phyloP scores from a whole-genome alignment of 2,888 invertebrate species.

The Agrilus mali region DNA sequence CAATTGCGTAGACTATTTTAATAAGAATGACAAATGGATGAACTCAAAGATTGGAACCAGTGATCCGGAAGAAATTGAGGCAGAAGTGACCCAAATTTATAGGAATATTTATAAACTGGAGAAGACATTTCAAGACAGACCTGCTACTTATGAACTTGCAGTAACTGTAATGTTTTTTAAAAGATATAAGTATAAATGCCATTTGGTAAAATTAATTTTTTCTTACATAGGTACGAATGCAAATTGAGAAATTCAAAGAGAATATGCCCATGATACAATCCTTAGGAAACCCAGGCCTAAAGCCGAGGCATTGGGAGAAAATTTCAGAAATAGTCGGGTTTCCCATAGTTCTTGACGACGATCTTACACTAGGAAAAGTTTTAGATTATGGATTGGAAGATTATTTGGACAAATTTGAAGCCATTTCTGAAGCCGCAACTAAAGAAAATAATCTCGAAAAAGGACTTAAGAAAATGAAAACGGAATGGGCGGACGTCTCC shows the following conservation, averaged over 20 bases:
- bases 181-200: neutral
- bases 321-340: conserved; percentile 92
- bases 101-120: conserved; percentile 79
- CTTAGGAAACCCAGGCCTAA: conserved; percentile 89
- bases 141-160: conserved; percentile 62
- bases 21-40: conserved; percentile 78
- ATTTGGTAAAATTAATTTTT: neutral
- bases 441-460: conserved; percentile 91
- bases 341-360: conserved; percentile 74
- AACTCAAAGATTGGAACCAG: conserved; percentile 65
- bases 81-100: conserved; percentile 55
- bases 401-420: conserved; percentile 79
- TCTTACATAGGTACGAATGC: conserved; percentile 36
- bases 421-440: conserved; percentile 87
- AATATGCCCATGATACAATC: conserved; percentile 86
- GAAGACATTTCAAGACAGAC: conserved; percentile 67
- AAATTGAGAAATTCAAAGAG: conserved; percentile 79
- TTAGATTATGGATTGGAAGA: conserved; percentile 83
- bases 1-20: conserved; percentile 73
- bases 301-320: conserved; percentile 84
- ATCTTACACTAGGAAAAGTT: conserved; percentile 71
- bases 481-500: conserved; percentile 76
- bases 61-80: conserved; percentile 82
- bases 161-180: conserved; percentile 33
- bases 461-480: conserved; percentile 77